Conservation (phyloP, 2,888 invertebrate species). For the Protonemura montana region DNA sequence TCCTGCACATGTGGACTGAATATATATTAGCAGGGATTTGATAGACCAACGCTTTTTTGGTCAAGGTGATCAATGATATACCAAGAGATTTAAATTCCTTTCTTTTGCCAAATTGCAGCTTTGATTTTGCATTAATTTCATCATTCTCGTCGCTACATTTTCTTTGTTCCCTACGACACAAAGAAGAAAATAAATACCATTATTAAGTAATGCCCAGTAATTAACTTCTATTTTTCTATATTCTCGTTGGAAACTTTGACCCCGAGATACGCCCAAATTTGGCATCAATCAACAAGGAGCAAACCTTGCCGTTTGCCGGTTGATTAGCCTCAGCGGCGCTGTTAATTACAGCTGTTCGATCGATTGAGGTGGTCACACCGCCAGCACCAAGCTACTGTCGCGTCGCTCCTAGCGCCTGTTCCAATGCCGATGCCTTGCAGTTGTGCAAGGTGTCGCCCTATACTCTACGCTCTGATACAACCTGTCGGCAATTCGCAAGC, state of each 20-base stretch:
- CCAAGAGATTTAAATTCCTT: background rate
- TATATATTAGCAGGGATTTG: background rate
- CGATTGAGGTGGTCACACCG: too few species aligned
- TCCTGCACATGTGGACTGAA: background rate
- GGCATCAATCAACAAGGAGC: background rate
- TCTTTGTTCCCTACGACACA: background rate
- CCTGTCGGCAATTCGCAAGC: too few species aligned
- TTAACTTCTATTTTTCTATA: too few species aligned
- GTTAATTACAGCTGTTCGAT: too few species aligned
- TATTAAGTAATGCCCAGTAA: too few species aligned
- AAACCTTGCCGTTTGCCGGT: background rate
- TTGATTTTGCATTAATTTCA: background rate
- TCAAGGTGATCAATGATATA: slow-evolving; percentile 31
- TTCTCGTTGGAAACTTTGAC: background rate
- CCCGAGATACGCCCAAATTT: background rate
- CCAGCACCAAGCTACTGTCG: too few species aligned
- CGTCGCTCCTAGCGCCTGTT: too few species aligned
- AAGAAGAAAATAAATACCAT: background rate
- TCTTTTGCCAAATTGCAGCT: background rate
- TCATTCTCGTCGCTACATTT: background rate
- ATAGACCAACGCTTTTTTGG: slow-evolving; percentile 8
- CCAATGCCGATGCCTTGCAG: too few species aligned
- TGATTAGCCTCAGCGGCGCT: too few species aligned
- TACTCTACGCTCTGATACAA: too few species aligned
- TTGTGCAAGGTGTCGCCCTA: too few species aligned